A percentile compares a stretch with the other conserved stretches of the same genome.
Evolutionary conservation across 1,140 invertebrate genomes (phyloP).

Genomic region (Apis mellifera): Amel_HAv3.1 CM009932.2:11058501-11059000

Average conservation of each 20-base stretch:
- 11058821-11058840: slow-evolving; percentile 68
- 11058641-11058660: slow-evolving; percentile 69
- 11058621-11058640: slow-evolving; percentile 73
- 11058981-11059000: slow-evolving; percentile 70
- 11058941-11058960: slow-evolving; percentile 79
- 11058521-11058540: slow-evolving; percentile 66
- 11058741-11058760: slow-evolving; percentile 73
- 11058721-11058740: slow-evolving; percentile 73
- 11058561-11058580: slow-evolving; percentile 71
- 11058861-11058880: slow-evolving; percentile 68
- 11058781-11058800: slow-evolving; percentile 59
- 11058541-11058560: slow-evolving; percentile 73
- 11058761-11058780: slow-evolving; percentile 67
- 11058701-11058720: slow-evolving; percentile 72
- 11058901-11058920: slow-evolving; percentile 71
- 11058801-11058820: slow-evolving; percentile 61
- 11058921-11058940: slow-evolving; percentile 78
- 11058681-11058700: slow-evolving; percentile 67
- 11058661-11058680: slow-evolving; percentile 67
- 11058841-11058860: slow-evolving; percentile 69
- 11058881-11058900: slow-evolving; percentile 68
- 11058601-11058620: slow-evolving; percentile 70
- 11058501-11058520: slow-evolving; percentile 71
- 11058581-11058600: slow-evolving; percentile 72
- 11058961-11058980: slow-evolving; percentile 75